Evolutionary conservation across 1,140 invertebrate genomes (phyloP), one percentile per base, ranked within the genome.

Genomic region (Heliconius himera): DNA sequence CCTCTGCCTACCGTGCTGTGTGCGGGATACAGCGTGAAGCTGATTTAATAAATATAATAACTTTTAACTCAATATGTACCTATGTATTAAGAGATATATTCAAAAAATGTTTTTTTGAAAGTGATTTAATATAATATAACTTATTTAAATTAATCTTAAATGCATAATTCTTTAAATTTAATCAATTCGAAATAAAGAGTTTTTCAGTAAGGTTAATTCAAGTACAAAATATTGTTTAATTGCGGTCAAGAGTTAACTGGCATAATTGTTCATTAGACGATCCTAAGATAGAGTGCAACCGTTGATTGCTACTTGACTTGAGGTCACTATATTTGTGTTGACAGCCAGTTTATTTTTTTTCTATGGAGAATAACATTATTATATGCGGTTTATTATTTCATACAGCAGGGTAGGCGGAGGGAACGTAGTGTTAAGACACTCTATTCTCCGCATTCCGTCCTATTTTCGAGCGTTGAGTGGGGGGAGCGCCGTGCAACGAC

Each of bases 301-400:
- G 85, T 88, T 92, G 87, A 92, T 92, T 91, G 87, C 81, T 85
- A 92, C 89, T 92, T 92, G 89, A 92, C 89, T 88, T 82, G 77
- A 81, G 87, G 82, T 82, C 84, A 85, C 84, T 79, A 85, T 91
- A 41, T 77, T 78, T 74, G 66, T 72, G 33, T 41, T 72, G 70
- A 72, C 70, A 77, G 76, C 26, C 49, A 51, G 70, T 77, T 71
- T 72, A 49, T 73, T 60, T 29, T 26, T 66, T 29, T 60, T 66
- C 60, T 66, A 66, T 66, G 60, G 6, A 66, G 11, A 66, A 66
- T 26, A 66, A 29, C 1, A 13, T 66, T 5, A 29, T 66, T 66
- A 66, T 66, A 6, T 60, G 54, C 54, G 9, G 20, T 3, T 60
- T 60, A 2, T 20, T 60, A 26, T 60, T 60, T 36, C 29, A 29